phyloP scores from a whole-genome alignment of 2,113 vertebrate genomes.

The Passer montanus region DNA sequence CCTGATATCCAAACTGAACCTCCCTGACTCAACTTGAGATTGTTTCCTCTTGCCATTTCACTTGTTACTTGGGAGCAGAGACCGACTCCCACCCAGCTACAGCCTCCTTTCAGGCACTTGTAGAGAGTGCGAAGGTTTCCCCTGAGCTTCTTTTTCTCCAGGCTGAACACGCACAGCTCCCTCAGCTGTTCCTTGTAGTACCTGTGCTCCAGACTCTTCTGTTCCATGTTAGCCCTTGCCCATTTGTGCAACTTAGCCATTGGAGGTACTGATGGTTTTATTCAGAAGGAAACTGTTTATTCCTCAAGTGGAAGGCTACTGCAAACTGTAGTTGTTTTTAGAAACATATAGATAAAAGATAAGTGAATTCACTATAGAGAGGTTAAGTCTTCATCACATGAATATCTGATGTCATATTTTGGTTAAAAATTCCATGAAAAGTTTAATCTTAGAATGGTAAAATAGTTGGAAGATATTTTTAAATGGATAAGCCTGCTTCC shows the following conservation, averaged over 20 bases:
- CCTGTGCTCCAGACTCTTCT: neutral
- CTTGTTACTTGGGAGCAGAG: neutral
- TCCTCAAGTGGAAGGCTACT: neutral
- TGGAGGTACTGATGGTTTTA: neutral
- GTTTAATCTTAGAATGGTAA: neutral
- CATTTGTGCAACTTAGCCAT: no score
- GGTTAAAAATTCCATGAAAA: neutral
- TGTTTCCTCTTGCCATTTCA: neutral
- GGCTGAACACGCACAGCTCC: rapidly evolving
- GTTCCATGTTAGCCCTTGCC: neutral
- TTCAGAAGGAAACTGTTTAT: neutral
- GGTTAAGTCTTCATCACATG: neutral
- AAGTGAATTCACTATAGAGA: neutral
- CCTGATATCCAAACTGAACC: neutral
- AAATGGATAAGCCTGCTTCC: neutral
- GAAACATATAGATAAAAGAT: neutral
- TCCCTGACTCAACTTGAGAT: neutral
- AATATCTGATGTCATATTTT: neutral
- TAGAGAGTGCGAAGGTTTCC: neutral
- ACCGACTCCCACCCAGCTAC: rapidly evolving
- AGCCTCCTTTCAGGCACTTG: neutral
- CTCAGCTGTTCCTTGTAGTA: rapidly evolving
- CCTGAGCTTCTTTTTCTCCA: neutral
- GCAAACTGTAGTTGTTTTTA: neutral
- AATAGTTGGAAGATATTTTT: neutral